Evolutionary conservation across 23 tunicate species (phyloP), one percentile per base, ranked within the genome.

Genomic region (Halocynthia aurantium): DNA sequence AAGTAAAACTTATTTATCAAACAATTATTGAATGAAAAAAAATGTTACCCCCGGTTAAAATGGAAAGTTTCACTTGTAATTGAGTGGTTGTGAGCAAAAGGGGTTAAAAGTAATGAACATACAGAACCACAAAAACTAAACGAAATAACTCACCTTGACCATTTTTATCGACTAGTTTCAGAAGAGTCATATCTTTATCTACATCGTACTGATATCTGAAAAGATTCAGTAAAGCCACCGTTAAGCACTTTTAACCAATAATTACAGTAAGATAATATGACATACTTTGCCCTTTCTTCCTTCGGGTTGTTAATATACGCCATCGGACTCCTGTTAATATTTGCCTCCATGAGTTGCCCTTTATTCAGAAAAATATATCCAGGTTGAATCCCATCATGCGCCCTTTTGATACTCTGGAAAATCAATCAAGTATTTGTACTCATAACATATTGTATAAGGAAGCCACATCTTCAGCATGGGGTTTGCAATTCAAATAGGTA

Each of bases 261-360:
- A 2, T 17, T 2, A 15, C n/a, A 60, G 44, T 31, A 31, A 31
- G 4, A 31, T 31, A 31, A 31, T 31, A 17, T 19, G 7, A 75
- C 69, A 7, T 55, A 91, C 92, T 74, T 92, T 17, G 68, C 75
- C 53, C 82, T 78, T 75, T 92, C 98, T 13, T 73, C 51, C 71
- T 31, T 64, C 9, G 98, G 98, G 49, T 92, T 92, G 66, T 83
- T 86, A 6, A 73, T 10, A 75, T 92, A 92, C 55, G 98, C 91
- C 20, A 57, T 20, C 4, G 98, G 98, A 78, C 98, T 92, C 78
- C 98, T 66, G 85, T 92, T 92, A 52, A 92, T 86, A 63, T 82
- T 92, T 40, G 92, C 53, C 0, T 81, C 92, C 81, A 92, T 52
- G 6, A 92, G 61, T 61, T 92, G 85, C 7, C 98, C 98, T 77